Percentiles rank a stretch among this genome's conserved stretches.
These are phyloP conservation scores for Catharus fuscescens DNA, from an alignment of 2,113 vertebrate species.

Conservation along the genomic window DNA sequence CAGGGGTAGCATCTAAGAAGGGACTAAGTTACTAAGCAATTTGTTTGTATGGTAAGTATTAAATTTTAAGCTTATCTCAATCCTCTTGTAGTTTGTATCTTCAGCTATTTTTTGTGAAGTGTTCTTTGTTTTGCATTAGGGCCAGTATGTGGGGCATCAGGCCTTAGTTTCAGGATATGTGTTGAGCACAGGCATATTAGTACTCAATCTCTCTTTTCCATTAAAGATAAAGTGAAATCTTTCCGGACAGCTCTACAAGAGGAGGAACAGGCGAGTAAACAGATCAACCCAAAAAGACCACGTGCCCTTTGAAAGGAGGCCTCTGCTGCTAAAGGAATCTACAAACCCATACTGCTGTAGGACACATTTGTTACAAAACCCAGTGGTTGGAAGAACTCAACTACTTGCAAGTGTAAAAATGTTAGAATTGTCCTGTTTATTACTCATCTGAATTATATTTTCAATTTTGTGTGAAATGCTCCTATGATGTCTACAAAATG, in stretches of 20 bases:
- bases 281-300: conserved; percentile 94
- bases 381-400: conserved; percentile 67
- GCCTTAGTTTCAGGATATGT: background rate
- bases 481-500: conserved; percentile 77
- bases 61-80: background rate
- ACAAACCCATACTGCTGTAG: conserved; percentile 68
- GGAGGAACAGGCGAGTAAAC: conserved; percentile 96
- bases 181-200: background rate
- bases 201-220: conserved; percentile 8
- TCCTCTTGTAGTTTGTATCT: background rate
- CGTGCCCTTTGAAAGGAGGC: conserved; percentile 83
- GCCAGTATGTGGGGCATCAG: background rate
- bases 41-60: background rate
- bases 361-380: conserved; percentile 62
- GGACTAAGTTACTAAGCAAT: background rate
- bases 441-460: conserved; percentile 74
- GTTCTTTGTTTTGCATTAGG: background rate
- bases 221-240: conserved; percentile 94
- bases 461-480: conserved; percentile 79
- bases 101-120: background rate
- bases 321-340: conserved; percentile 69
- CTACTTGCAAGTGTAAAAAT: conserved; percentile 74
- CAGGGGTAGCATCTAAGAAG: background rate
- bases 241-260: conserved; percentile 93
- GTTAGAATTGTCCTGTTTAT: conserved; percentile 74